Percentiles rank a stretch among this genome's conserved stretches.
Evolutionary conservation across 1,140 invertebrate genomes (phyloP).

Genomic region (Pogonognathellus flavescens): DNA sequence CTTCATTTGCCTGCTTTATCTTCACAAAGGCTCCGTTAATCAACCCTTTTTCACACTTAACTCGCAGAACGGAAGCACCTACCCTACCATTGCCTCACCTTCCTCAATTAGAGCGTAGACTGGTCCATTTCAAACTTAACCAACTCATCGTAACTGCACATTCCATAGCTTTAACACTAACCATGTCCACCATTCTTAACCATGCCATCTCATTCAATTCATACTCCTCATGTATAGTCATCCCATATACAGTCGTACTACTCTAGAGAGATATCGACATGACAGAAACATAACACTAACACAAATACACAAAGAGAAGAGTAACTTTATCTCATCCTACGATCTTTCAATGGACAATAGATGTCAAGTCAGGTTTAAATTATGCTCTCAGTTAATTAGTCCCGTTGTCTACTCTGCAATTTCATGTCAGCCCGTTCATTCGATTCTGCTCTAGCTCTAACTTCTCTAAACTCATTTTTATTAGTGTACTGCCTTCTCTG

Average conservation of each 20-base stretch:
- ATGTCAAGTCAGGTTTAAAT: constrained; percentile 41
- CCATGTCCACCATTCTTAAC: neutral
- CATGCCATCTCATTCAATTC: neutral
- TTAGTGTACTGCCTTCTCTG: neutral
- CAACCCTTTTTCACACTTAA: constrained; percentile 44
- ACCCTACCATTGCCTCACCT: neutral
- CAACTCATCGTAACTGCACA: neutral
- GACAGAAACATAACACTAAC: constrained; percentile 47
- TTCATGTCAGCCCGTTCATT: constrained; percentile 4
- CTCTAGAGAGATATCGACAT: neutral
- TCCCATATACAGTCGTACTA: no score
- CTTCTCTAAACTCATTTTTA: neutral
- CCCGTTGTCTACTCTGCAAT: constrained; percentile 37
- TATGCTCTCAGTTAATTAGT: constrained; percentile 42
- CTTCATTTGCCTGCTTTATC: constrained; percentile 15
- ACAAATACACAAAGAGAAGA: constrained; percentile 12
- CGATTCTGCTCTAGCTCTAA: neutral
- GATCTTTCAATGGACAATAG: constrained; percentile 36
- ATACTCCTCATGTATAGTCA: no score
- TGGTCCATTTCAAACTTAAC: neutral
- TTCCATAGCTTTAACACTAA: neutral
- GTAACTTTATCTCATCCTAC: constrained; percentile 11
- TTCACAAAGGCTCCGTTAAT: constrained; percentile 5
- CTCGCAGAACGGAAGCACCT: neutral
- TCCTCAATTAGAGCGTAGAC: constrained; percentile 18